These are phyloP conservation scores for Kuschelorhynchus macadamiae DNA, from an alignment of 2,888 invertebrate species.

Conservation along the genomic window DNA sequence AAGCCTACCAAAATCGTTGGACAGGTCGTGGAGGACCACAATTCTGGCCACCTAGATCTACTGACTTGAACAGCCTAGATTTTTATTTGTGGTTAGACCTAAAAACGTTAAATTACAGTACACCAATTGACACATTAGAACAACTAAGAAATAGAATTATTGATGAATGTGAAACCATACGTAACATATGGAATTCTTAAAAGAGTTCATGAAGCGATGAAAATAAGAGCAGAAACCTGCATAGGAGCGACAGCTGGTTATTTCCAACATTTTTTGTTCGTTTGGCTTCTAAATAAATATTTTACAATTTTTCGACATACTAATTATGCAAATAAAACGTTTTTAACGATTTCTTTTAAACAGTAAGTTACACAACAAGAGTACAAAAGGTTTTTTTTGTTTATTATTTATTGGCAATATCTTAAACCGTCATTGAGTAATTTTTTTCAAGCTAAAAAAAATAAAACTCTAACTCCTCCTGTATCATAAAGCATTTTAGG, in stretches of 20 bases:
- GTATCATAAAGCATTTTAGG: too few relatives aligned
- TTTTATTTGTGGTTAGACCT: slow-evolving; percentile 27
- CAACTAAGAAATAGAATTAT: slow-evolving; percentile 26
- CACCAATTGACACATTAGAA: slow-evolving; percentile 11
- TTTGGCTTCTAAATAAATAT: too few relatives aligned
- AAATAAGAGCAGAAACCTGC: slow-evolving; percentile 32
- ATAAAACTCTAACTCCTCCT: too few relatives aligned
- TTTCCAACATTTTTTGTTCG: slow-evolving; percentile 19
- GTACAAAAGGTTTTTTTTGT: too few relatives aligned
- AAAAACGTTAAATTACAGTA: slow-evolving; percentile 16
- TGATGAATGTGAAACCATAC: slow-evolving; percentile 23
- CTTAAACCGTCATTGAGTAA: too few relatives aligned
- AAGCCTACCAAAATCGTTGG: slow-evolving; percentile 39
- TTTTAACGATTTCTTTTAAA: too few relatives aligned
- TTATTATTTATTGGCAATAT: too few relatives aligned
- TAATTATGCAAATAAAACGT: too few relatives aligned
- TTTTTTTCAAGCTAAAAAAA: too few relatives aligned
- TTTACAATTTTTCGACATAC: too few relatives aligned
- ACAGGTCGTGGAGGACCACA: slow-evolving; percentile 51
- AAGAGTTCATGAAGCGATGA: slow-evolving; percentile 29
- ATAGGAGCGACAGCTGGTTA: slow-evolving; percentile 25
- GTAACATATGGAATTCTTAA: slow-evolving; percentile 27
- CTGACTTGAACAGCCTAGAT: slow-evolving; percentile 40
- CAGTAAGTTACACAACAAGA: too few relatives aligned
- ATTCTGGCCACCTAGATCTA: slow-evolving; percentile 49